Conservation (phyloP, 2,797 vertebrate genomes). For the Hemitrygon akajei region DNA sequence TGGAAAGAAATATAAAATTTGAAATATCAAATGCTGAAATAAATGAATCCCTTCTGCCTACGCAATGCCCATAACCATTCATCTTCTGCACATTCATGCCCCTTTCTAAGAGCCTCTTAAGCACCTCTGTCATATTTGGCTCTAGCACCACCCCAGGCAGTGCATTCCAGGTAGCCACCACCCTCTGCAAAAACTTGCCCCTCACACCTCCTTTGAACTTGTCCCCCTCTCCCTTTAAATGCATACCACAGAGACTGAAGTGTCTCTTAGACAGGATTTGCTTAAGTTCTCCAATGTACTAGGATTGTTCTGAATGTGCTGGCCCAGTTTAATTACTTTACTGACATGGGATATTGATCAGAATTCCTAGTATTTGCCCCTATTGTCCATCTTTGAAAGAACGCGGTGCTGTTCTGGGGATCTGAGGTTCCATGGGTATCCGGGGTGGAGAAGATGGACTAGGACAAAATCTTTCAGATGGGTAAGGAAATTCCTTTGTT, state of each 20-base stretch:
- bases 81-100: too few relatives aligned
- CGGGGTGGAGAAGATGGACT: not conserved
- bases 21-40: too few relatives aligned
- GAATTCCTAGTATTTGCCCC: not conserved
- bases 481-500: not conserved
- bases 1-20: not conserved
- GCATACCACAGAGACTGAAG: not conserved
- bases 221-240: too few relatives aligned
- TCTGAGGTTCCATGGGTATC: not conserved
- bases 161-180: too few relatives aligned
- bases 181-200: too few relatives aligned
- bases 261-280: not conserved
- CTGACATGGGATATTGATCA: not conserved
- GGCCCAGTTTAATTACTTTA: not conserved
- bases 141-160: too few relatives aligned
- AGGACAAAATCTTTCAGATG: not conserved
- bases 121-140: too few relatives aligned
- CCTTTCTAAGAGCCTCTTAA: too few relatives aligned
- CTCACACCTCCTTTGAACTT: too few relatives aligned
- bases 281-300: not conserved
- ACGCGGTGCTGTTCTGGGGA: not conserved
- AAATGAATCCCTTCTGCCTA: too few relatives aligned
- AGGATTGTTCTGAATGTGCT: not conserved
- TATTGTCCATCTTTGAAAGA: not conserved
- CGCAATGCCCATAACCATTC: too few relatives aligned